Evolutionary conservation across 2,113 vertebrate species (phyloP).

Genomic region (Callospermophilus lateralis): DNA sequence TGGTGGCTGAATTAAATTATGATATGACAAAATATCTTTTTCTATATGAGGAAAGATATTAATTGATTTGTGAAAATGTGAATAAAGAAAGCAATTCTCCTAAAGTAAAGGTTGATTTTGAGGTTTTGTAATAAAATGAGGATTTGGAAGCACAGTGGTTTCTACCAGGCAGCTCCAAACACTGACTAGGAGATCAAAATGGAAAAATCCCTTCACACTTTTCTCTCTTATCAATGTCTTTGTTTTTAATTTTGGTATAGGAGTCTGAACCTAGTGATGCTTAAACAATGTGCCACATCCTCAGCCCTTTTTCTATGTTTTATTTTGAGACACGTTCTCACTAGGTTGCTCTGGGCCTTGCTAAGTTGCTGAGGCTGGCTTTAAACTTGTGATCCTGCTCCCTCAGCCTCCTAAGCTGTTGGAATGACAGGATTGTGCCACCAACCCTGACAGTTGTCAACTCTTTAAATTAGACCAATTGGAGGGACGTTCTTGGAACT

Average conservation of each 20-base stretch:
- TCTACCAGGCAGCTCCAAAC: fast-evolving
- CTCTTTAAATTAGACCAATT: not conserved
- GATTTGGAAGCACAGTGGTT: not conserved
- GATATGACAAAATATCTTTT: not conserved
- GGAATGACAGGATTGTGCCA: too few relatives aligned
- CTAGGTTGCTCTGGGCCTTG: too few relatives aligned
- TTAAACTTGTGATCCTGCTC: too few relatives aligned
- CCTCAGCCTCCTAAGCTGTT: too few relatives aligned
- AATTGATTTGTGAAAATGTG: not conserved
- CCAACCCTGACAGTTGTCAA: not conserved
- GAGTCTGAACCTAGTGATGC: too few relatives aligned
- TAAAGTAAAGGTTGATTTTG: not conserved
- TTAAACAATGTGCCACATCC: too few relatives aligned
- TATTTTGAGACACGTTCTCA: too few relatives aligned
- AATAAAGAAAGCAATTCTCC: not conserved
- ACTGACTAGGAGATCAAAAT: not conserved
- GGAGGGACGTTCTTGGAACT: not conserved
- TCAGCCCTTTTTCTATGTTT: too few relatives aligned
- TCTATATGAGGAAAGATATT: not conserved
- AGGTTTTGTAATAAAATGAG: not conserved
- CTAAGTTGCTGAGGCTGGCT: too few relatives aligned
- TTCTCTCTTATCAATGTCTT: too few relatives aligned
- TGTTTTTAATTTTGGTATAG: too few relatives aligned
- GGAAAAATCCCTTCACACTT: not conserved
- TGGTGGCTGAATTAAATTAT: not conserved